Base-by-base conservation (phyloP, 2,113 vertebrate species). In the Lagopus muta region DNA sequence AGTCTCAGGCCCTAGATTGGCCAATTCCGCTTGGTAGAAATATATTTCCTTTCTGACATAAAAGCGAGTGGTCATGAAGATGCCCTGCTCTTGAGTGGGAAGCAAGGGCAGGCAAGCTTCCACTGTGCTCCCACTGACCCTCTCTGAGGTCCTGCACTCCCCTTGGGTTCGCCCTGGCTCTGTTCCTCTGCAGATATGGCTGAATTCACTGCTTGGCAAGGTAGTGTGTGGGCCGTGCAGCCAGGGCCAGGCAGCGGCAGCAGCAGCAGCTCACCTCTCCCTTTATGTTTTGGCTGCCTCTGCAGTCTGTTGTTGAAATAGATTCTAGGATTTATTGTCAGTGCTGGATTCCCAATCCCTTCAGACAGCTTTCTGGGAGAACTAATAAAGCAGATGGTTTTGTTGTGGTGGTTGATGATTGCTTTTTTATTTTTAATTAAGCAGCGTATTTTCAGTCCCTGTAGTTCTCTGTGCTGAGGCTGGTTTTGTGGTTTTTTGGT, bases 121-220 rank as follows among this genome's bases (percentile, higher is more conserved):
- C 17, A 2, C 38, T 55, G 36, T 0, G 0, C 21, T 76, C 52
- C 28, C 4, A 2, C 42, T 47, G 42, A 25, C 17, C n/a, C 54
- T 32, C 30, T 57, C 55, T 5, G 9, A 55, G 76, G 38, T 85
- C 74, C 73, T 57, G 40, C 13, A 3, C 15, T 43, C 50, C 55
- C 38, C 45, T 5, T 13, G 47, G 74, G 2, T 18, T 6, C 21
- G 15, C 25, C 28, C 50, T 65, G 34, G 42, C 66, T 75, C 70
- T 4, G 0, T 11, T 36, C 8, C 76, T 32, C 55, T 67, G 50
- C 42, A 86, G 69, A 8, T 13, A 14, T 0, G 1, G 40, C 22
- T 24, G 73, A 61, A 60, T 71, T 92, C 43, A 4, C 21, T 71
- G 47, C 25, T 52, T 48, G 77, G 57, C 65, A 19, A 36, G 13